Evolutionary conservation across 2,888 invertebrate species (phyloP).

Genomic region (Norana najaformis): DNA sequence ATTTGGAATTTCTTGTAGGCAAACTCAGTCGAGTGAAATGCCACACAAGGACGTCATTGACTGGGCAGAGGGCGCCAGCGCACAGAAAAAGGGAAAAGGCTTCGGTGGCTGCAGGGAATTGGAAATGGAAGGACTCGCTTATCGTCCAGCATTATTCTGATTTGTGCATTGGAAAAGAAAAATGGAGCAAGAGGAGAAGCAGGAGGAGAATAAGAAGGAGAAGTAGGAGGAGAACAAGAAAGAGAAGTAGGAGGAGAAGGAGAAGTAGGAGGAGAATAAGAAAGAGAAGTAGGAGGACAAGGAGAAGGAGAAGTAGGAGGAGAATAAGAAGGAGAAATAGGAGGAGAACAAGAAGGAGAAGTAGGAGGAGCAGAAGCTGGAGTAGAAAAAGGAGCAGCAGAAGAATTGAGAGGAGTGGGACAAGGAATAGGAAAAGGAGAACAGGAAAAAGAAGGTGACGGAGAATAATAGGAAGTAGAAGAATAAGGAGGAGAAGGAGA

Average conservation of each 20-base stretch:
- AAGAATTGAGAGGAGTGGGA: background rate
- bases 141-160: conserved; percentile 4
- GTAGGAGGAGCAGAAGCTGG: background rate
- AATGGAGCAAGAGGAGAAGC: background rate
- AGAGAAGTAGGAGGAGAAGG: background rate
- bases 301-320: too few species aligned
- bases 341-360: background rate
- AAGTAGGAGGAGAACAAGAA: background rate
- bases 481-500: background rate
- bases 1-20: background rate
- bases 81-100: background rate
- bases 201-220: background rate
- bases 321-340: too few species aligned
- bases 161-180: background rate
- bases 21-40: conserved; percentile 6
- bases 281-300: background rate
- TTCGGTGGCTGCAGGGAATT: background rate
- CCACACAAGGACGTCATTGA: background rate
- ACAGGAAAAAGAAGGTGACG: background rate
- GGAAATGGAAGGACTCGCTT: conserved; percentile 13
- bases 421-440: background rate
- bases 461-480: background rate
- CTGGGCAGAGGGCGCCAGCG: background rate
- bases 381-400: background rate
- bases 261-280: background rate